phyloP scores from a whole-genome alignment of 2,113 vertebrate genomes.

The Catharus bicknelli region DNA sequence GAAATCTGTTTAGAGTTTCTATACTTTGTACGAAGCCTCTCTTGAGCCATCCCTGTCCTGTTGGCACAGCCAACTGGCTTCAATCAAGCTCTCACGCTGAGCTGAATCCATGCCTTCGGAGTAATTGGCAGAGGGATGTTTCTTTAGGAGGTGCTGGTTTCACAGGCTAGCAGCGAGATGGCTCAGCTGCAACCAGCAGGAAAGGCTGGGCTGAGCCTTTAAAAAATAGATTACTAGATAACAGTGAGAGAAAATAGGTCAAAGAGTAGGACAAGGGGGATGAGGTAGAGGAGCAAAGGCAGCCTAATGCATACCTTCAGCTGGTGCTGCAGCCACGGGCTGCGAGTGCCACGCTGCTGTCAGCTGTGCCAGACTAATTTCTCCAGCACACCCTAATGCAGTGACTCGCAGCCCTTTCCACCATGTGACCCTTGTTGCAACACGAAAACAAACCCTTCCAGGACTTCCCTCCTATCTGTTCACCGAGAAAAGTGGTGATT shows the following conservation, averaged over 20 bases:
- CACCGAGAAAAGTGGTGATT: neutral
- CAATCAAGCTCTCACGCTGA: neutral
- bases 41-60: neutral
- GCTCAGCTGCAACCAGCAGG: conserved; percentile 42
- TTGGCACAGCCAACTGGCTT: conserved; percentile 40
- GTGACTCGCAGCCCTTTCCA: neutral
- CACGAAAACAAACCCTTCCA: neutral
- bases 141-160: conserved; percentile 44
- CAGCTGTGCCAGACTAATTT: neutral
- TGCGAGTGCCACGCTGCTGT: accelerated
- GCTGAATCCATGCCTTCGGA: conserved; percentile 28
- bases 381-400: neutral
- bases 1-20: neutral
- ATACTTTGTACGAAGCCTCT: neutral
- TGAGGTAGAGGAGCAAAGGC: neutral
- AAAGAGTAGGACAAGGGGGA: conserved; percentile 34
- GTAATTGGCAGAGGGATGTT: conserved; percentile 16
- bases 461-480: neutral
- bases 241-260: conserved; percentile 46
- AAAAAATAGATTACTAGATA: conserved; percentile 53
- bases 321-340: accelerated
- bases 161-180: neutral
- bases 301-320: neutral
- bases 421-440: neutral
- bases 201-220: conserved; percentile 17